A percentile compares a stretch with the other conserved stretches of the same genome.
Conservation (phyloP, 2,113 vertebrate species). For the Halcyon senegalensis region DNA sequence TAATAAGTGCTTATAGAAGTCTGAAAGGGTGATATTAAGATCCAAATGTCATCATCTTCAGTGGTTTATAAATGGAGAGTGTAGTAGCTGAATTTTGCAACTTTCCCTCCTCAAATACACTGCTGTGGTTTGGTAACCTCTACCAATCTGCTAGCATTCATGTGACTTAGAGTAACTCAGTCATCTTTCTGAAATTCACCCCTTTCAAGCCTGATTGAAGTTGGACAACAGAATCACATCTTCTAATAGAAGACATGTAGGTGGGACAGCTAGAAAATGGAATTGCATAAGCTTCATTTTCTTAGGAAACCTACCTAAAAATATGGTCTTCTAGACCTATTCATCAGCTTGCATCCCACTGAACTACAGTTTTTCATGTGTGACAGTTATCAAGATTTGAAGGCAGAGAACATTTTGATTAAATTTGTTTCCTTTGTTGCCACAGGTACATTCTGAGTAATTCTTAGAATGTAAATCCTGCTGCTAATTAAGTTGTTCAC, state of each 20-base stretch:
- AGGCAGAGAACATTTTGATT: slow-evolving; percentile 7
- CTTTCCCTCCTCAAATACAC: not conserved
- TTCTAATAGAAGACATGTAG: not conserved
- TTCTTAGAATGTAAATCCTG: not conserved
- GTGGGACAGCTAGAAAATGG: not conserved
- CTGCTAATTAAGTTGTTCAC: not conserved
- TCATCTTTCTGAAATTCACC: not conserved
- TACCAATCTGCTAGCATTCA: not conserved
- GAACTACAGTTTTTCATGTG: not conserved
- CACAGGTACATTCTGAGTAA: not conserved
- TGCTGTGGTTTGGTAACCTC: not conserved
- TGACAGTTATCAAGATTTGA: not conserved
- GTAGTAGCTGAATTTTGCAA: not conserved
- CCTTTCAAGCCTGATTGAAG: not conserved
- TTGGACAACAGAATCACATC: not conserved
- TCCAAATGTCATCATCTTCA: not conserved
- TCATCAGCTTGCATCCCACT: not conserved
- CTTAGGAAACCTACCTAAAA: not conserved
- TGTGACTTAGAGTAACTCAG: not conserved
- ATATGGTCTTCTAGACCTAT: not conserved
- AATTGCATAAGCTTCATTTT: not conserved
- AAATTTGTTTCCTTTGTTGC: slow-evolving; percentile 13
- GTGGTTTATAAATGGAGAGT: not conserved
- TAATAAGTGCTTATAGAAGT: not conserved
- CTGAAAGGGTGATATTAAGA: not conserved